Conservation (phyloP, 2,797 vertebrate species). For the Myripristis jacobus region DNA sequence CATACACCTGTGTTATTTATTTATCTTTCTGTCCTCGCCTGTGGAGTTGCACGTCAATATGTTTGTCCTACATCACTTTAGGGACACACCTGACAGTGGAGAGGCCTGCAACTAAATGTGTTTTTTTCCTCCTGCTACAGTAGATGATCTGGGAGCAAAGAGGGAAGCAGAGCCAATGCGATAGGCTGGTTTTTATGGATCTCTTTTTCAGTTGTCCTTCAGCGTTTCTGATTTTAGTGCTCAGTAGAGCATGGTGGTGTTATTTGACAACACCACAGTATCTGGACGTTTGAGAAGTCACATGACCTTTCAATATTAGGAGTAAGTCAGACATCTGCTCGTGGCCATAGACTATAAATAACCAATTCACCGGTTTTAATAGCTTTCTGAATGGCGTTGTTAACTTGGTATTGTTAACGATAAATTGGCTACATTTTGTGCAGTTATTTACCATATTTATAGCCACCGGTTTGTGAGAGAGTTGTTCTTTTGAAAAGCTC, state of each 20-base stretch:
- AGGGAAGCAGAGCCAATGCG: neutral
- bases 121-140: neutral
- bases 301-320: neutral
- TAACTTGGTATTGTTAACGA: neutral
- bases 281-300: neutral
- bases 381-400: neutral
- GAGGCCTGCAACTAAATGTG: neutral
- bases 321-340: neutral
- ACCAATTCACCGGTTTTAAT: neutral
- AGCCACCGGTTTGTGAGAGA: neutral
- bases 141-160: neutral
- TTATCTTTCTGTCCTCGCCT: neutral
- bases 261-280: neutral
- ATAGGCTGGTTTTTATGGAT: neutral
- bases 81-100: neutral
- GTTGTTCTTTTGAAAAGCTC: neutral
- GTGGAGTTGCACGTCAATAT: conserved; percentile 9
- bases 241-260: neutral
- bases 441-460: neutral
- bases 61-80: conserved; percentile 1
- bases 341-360: neutral
- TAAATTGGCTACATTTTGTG: neutral
- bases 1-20: conserved; percentile 5
- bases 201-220: neutral
- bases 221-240: neutral